Evolutionary conservation across 2,888 invertebrate genomes (phyloP).

Genomic region (Tenthredo mesomela): DNA sequence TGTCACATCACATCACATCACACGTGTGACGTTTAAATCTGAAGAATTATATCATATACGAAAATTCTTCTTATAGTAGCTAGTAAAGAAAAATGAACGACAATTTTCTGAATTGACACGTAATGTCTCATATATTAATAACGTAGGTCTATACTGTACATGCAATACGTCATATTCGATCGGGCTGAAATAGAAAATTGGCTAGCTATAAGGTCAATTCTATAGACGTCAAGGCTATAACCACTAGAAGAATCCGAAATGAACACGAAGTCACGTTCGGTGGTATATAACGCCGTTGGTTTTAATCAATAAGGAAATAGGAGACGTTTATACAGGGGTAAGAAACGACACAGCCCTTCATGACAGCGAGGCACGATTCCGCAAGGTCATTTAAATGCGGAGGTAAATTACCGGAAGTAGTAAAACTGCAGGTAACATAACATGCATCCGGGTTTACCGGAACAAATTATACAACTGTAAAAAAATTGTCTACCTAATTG

Average conservation of each 20-base stretch:
- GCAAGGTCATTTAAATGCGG: background rate
- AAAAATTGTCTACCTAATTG: no score
- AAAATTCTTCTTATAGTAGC: no score
- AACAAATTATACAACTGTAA: background rate
- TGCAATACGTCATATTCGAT: background rate
- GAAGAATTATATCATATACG: no score
- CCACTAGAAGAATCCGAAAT: constrained; percentile 14
- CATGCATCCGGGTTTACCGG: background rate
- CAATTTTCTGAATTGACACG: background rate
- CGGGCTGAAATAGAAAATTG: background rate
- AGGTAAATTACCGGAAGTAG: background rate
- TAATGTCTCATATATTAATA: background rate
- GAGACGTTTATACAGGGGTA: background rate
- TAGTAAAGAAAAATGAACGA: no score
- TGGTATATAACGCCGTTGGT: background rate
- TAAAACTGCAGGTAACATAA: background rate
- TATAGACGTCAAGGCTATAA: constrained; percentile 7
- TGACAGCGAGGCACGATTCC: background rate
- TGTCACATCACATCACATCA: no score
- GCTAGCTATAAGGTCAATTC: background rate
- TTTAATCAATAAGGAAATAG: constrained; percentile 45
- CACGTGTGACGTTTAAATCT: no score
- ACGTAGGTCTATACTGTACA: background rate
- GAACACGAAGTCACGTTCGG: constrained; percentile 44
- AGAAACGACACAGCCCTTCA: background rate